Percentiles rank a stretch among this genome's conserved stretches.
Conservation (phyloP, 2,113 vertebrate genomes). For the Chloropsis hardwickii region DNA sequence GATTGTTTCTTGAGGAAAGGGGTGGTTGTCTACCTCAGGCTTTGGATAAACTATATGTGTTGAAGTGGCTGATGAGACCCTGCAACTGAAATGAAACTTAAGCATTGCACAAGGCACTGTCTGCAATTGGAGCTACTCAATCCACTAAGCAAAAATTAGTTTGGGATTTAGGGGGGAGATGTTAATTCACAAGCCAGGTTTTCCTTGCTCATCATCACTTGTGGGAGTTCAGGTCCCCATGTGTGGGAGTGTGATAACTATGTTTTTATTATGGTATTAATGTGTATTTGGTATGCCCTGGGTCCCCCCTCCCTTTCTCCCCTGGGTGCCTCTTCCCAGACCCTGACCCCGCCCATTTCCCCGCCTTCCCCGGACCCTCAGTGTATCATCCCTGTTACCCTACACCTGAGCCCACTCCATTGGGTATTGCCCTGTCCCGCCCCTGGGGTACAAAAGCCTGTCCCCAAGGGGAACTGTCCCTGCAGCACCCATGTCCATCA, state of each 20-base stretch:
- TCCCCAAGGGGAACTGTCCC: no score
- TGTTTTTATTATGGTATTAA: no score
- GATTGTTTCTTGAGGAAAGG: not conserved
- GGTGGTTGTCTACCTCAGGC: not conserved
- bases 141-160: not conserved
- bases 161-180: accelerated
- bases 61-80: not conserved
- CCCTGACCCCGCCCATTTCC: no score
- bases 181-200: not conserved
- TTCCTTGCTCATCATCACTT: not conserved
- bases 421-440: no score
- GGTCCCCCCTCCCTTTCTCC: no score
- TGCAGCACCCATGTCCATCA: accelerated
- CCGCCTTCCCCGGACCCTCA: no score
- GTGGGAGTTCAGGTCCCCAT: not conserved
- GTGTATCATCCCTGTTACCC: no score
- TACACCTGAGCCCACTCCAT: no score
- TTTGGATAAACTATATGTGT: not conserved
- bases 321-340: no score
- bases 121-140: not conserved
- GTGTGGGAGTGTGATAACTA: no score
- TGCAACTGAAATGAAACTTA: not conserved
- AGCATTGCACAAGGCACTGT: not conserved
- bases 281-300: no score
- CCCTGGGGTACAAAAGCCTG: no score